Base-by-base conservation (phyloP, 2,888 invertebrate species). In the Diarsia rubi region DNA sequence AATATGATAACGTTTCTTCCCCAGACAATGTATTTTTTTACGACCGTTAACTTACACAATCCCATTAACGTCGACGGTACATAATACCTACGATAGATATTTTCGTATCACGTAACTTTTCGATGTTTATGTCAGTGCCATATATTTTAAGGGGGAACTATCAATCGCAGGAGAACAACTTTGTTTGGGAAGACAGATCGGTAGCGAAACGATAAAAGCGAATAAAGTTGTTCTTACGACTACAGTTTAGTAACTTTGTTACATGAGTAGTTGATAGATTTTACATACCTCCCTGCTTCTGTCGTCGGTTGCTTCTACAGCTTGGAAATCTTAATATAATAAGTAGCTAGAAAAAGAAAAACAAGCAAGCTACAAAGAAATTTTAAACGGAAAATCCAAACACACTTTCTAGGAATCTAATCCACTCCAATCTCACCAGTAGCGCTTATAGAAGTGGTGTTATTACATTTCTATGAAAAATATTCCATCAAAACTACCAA, bases 81-180 rank as follows among this genome's bases (percentile, higher is more conserved):
- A 54, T 62, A 74, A 78, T 66, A 37, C 37, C 37, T 37, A 47
- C 27, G 60, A 66, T 31, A 54, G 37, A 74, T 74, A 77, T 73
- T 81, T 81, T 74, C 42, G 42, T 27, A 62, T 81, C 78, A 66
- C 60, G 47, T 78, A 74, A 54, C 74, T 66, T 80, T 74, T 62
- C 11, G 16, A 54, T 62, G 24, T 81, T 81, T 62, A 65, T 74
- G 65, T 78, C 52, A 52, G 47, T 44, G 14, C 4, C 42, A 44
- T 64, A 72, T 14, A 80, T 59, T 59, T 63, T 80, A 59, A 73
- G 37, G 49, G 24, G 31, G 52, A 80, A 66, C 66, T 81, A 75
- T 66, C 66, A 81, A 78, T 81, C 47, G 42, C 62, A 24, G 42
- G 14, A 27, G 21, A 52, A 42, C 16, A 52, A 81, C 47, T 66